Conservation (phyloP, 2,888 invertebrate genomes). For the Tortrix viridana region DNA sequence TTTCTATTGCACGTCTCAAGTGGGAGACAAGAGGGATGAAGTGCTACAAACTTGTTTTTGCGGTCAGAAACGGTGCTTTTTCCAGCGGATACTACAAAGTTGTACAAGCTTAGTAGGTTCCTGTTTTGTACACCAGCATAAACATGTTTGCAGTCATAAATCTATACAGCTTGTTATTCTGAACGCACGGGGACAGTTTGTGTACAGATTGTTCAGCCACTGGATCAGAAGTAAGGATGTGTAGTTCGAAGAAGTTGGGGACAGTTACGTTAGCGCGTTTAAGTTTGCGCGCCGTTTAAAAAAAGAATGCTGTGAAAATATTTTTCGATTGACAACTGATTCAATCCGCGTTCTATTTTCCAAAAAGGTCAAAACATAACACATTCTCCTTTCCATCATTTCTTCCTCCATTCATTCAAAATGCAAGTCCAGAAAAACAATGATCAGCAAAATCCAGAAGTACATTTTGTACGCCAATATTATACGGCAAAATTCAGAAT, state of each 20-base stretch:
- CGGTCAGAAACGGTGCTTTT: constrained; percentile 1
- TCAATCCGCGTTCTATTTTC: no score
- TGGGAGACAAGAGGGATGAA: constrained; percentile 13
- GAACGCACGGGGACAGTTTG: constrained; percentile 13
- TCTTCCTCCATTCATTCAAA: no score
- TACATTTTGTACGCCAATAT: constrained; percentile 16
- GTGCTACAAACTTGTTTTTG: constrained; percentile 10
- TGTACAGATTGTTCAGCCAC: constrained; percentile 21
- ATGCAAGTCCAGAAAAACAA: neutral
- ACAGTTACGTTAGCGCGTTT: neutral
- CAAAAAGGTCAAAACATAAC: no score
- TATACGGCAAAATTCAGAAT: constrained; percentile 14
- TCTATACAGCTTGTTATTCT: constrained; percentile 26
- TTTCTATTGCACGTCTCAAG: constrained; percentile 28
- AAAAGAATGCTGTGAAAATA: no score
- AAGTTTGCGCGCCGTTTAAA: neutral
- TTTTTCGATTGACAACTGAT: no score
- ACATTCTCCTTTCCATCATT: no score
- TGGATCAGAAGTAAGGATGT: constrained; percentile 22
- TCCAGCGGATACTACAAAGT: neutral
- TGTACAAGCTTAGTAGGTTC: neutral
- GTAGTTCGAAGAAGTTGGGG: constrained; percentile 10
- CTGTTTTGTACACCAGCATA: constrained; percentile 6
- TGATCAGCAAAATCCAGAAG: constrained; percentile 3
- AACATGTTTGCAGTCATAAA: constrained; percentile 16